Conservation (phyloP, 2,888 invertebrate species). For the Rhamphomyia laevipes region DNA sequence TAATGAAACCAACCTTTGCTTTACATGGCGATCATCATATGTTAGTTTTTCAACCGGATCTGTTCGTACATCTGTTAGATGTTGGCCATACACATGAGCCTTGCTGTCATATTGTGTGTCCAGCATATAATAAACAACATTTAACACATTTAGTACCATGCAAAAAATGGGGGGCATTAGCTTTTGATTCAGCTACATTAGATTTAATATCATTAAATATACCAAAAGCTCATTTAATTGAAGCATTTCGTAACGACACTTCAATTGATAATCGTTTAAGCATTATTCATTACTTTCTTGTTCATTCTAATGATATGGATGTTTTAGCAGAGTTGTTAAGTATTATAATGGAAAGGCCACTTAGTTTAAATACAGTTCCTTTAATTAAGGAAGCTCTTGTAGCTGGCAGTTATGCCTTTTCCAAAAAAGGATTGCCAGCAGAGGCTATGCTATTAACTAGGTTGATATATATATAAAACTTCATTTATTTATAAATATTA, state of each 20-base stretch:
- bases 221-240: conserved; percentile 51
- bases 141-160: conserved; percentile 53
- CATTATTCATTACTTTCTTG: conserved; percentile 70
- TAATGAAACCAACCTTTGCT: conserved; percentile 64
- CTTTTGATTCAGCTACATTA: conserved; percentile 53
- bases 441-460: conserved; percentile 53
- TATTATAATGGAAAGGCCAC: conserved; percentile 47
- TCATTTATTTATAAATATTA: too few relatives aligned
- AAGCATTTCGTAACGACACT: conserved; percentile 55
- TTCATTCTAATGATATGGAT: conserved; percentile 64
- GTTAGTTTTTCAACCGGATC: conserved; percentile 68
- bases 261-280: conserved; percentile 61
- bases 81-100: conserved; percentile 75
- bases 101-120: conserved; percentile 63
- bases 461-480: neutral
- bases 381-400: conserved; percentile 72
- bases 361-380: conserved; percentile 43
- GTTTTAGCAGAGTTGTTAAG: conserved; percentile 59
- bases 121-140: conserved; percentile 41
- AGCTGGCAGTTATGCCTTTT: conserved; percentile 57
- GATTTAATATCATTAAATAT: conserved; percentile 58
- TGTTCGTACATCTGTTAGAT: conserved; percentile 77
- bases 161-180: conserved; percentile 33
- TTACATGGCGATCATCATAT: conserved; percentile 66
- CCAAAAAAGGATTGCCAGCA: conserved; percentile 58